Evolutionary conservation across 2,797 vertebrate genomes (phyloP).

Genomic region (Neostethus bicornis): DNA sequence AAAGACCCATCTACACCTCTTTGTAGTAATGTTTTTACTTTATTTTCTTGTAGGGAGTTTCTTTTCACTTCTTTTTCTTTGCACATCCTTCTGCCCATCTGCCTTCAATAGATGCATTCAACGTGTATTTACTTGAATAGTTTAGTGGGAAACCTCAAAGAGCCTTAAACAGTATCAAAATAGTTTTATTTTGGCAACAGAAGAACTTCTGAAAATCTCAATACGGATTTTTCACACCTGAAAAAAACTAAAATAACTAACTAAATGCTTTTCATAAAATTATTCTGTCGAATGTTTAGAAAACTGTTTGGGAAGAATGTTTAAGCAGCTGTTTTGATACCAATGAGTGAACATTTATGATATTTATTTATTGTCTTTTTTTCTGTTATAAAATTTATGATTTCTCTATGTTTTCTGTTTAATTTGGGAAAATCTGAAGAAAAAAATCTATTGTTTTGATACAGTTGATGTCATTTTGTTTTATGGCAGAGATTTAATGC

Average conservation of each 20-base stretch:
- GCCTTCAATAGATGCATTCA: not conserved
- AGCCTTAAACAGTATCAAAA: slow-evolving; percentile 1
- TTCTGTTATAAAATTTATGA: slow-evolving; percentile 28
- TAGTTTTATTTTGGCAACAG: not conserved
- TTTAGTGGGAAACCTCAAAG: not conserved
- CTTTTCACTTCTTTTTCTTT: not conserved
- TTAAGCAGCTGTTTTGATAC: slow-evolving; percentile 17
- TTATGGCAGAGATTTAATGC: slow-evolving; percentile 32
- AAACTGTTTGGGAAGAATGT: not conserved
- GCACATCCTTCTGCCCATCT: not conserved
- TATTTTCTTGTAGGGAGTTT: not conserved
- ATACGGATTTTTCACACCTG: not conserved
- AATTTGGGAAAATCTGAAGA: not conserved
- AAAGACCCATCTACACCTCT: not conserved
- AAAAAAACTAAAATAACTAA: not conserved
- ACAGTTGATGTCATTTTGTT: slow-evolving; percentile 20
- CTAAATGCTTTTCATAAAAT: not conserved
- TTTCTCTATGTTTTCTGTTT: not conserved
- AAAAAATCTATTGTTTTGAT: not conserved
- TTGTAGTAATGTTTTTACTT: not conserved
- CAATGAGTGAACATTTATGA: slow-evolving; percentile 6
- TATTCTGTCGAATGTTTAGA: not conserved
- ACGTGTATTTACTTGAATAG: not conserved
- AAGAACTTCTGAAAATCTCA: not conserved
- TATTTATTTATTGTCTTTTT: slow-evolving; percentile 59